These are phyloP conservation scores for Macrobrachium rosenbergii DNA, from an alignment of 1,140 invertebrate genomes.

Conservation along the genomic window DNA sequence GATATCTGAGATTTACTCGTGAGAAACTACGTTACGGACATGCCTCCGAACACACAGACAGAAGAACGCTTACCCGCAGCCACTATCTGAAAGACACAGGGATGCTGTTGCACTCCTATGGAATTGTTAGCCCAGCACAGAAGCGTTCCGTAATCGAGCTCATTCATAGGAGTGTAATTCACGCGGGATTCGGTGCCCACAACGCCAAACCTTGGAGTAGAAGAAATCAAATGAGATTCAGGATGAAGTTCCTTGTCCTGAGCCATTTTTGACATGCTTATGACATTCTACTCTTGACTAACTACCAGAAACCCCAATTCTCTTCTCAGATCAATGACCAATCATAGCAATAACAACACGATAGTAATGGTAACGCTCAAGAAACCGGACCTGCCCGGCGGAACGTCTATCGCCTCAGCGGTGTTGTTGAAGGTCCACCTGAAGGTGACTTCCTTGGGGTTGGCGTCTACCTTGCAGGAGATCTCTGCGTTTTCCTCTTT, in stretches of 20 bases:
- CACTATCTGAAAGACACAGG: conserved; percentile 81
- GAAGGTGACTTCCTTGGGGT: conserved; percentile 85
- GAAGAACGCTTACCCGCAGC: conserved; percentile 74
- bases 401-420: conserved; percentile 77
- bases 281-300: too few relatives aligned
- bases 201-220: conserved; percentile 54
- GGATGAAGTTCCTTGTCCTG: too few relatives aligned
- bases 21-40: not conserved
- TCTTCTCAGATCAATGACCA: too few relatives aligned
- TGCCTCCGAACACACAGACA: too few relatives aligned
- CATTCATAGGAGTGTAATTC: conserved; percentile 83
- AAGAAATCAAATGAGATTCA: too few relatives aligned
- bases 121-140: conserved; percentile 77
- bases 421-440: conserved; percentile 93
- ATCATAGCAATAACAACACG: too few relatives aligned
- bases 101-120: conserved; percentile 77
- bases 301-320: too few relatives aligned
- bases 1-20: too few relatives aligned
- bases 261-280: too few relatives aligned
- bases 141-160: conserved; percentile 81
- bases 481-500: conserved; percentile 85
- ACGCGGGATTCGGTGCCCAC: conserved; percentile 69
- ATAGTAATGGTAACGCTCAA: too few relatives aligned
- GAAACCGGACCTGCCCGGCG: conserved; percentile 74
- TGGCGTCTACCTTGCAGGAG: conserved; percentile 87